Evolutionary conservation across 2,888 invertebrate genomes (phyloP).

Genomic region (Eristalis tenax): DNA sequence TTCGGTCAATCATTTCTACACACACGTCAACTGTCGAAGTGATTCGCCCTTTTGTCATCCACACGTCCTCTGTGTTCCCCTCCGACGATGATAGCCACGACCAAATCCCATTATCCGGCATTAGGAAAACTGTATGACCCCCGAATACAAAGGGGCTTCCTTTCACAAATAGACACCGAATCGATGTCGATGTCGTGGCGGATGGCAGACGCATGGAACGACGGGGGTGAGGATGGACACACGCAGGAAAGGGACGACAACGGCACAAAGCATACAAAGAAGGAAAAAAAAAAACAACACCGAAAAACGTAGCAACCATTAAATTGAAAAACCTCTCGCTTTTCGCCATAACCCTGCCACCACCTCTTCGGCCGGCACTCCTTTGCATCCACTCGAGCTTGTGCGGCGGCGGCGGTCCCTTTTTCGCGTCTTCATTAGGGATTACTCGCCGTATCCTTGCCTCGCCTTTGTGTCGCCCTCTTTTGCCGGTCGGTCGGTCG

Average conservation of each 20-base stretch:
- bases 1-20: conserved; percentile 52
- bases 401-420: conserved; percentile 1
- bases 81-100: conserved; percentile 24
- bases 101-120: conserved; percentile 60
- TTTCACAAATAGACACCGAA: conserved; percentile 30
- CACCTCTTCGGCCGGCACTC: background rate
- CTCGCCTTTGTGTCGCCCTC: conserved; percentile 23
- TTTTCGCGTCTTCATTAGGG: conserved; percentile 59
- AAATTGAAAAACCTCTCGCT: conserved; percentile 31
- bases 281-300: conserved; percentile 7
- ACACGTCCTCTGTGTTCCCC: background rate
- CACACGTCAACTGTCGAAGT: conserved; percentile 61
- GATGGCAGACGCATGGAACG: background rate
- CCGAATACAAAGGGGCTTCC: conserved; percentile 34
- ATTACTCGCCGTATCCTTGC: conserved; percentile 44
- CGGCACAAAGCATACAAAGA: background rate
- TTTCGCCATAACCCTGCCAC: background rate
- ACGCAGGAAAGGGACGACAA: background rate
- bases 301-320: conserved; percentile 18
- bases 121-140: conserved; percentile 62
- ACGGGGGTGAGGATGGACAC: background rate
- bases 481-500: background rate
- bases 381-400: background rate
- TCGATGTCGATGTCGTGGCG: background rate
- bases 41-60: conserved; percentile 5